Conservation (phyloP, 2,888 invertebrate genomes). For the Rapana venosa region DNA sequence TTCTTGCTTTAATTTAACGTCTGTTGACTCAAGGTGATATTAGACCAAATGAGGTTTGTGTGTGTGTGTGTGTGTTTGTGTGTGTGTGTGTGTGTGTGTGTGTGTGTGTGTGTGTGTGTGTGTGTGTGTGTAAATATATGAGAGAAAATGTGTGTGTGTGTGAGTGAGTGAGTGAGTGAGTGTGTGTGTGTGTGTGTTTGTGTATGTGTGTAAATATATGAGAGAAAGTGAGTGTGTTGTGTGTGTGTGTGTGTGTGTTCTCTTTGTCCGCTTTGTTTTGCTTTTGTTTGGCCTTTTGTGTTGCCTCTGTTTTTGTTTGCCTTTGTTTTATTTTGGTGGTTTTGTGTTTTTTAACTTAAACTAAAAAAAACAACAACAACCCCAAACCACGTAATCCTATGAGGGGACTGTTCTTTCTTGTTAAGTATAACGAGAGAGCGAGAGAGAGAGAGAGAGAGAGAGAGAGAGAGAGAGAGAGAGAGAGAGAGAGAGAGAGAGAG, state of each 20-base stretch:
- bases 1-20: too few species aligned
- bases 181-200: background rate
- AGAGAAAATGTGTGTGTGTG: background rate
- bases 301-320: background rate
- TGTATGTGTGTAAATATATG: background rate
- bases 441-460: conserved; percentile 29
- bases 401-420: too few species aligned
- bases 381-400: too few species aligned
- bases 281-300: background rate
- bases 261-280: background rate
- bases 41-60: background rate
- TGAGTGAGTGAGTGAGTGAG: background rate
- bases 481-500: background rate
- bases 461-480: background rate
- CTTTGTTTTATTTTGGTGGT: background rate
- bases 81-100: conserved; percentile 2
- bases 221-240: background rate
- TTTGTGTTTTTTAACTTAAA: too few species aligned
- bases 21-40: too few species aligned
- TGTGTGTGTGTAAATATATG: background rate
- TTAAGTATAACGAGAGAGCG: conserved; percentile 24
- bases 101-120: conserved; percentile 10
- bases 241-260: conserved; percentile 28
- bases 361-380: too few species aligned
- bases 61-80: background rate